Evolutionary conservation across 2,113 vertebrate species (phyloP).

Genomic region (Sterna hirundo): DNA sequence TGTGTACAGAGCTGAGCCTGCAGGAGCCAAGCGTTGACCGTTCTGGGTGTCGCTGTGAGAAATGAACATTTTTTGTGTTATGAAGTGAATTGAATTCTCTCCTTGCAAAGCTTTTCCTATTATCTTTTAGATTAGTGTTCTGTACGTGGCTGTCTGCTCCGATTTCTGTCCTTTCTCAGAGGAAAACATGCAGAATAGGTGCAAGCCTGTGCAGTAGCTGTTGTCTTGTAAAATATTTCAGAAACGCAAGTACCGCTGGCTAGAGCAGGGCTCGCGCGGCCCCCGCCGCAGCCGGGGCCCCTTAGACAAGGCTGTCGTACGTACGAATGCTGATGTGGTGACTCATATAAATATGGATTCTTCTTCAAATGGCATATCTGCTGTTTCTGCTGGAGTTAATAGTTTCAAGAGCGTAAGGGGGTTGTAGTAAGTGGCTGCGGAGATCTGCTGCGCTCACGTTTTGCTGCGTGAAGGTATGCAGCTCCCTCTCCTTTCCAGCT

Average conservation of each 20-base stretch:
- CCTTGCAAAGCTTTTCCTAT: neutral
- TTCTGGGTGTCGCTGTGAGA: neutral
- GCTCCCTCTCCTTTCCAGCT: neutral
- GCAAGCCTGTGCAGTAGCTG: neutral
- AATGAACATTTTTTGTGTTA: neutral
- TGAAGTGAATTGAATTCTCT: constrained; percentile 15
- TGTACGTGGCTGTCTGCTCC: neutral
- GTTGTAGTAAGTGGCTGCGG: neutral
- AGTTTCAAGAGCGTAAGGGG: neutral
- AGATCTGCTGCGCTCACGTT: neutral
- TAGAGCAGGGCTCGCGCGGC: neutral
- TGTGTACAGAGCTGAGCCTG: neutral
- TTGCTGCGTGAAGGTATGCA: neutral
- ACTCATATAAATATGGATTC: neutral
- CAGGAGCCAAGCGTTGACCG: neutral
- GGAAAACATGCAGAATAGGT: neutral
- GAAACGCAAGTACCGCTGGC: neutral
- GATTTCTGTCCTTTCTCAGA: neutral
- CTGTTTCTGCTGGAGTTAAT: neutral
- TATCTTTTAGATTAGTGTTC: neutral
- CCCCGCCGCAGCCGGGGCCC: neutral
- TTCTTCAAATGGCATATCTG: neutral
- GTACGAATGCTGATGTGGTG: no score
- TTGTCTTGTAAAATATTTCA: neutral
- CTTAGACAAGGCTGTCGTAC: neutral